Evolutionary conservation across 2,888 invertebrate species (phyloP).

Genomic region (Gari tellinella): DNA sequence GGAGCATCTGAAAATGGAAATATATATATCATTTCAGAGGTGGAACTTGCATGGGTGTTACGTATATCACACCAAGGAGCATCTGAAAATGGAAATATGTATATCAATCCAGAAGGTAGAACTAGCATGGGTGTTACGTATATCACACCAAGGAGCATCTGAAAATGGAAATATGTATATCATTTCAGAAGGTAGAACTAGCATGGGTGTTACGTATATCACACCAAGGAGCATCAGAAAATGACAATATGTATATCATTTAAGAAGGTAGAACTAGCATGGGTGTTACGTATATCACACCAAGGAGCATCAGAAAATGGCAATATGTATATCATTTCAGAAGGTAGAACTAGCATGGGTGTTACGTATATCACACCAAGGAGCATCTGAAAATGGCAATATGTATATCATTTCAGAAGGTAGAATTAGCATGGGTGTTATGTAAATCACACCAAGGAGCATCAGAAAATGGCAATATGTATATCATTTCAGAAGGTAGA

Average conservation of each 20-base stretch:
- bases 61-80: conserved; percentile 88
- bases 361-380: conserved; percentile 89
- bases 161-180: conserved; percentile 87
- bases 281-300: conserved; percentile 91
- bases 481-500: conserved; percentile 88
- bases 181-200: conserved; percentile 88
- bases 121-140: conserved; percentile 94
- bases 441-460: conserved; percentile 88
- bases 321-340: too few species aligned
- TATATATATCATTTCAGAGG: conserved; percentile 91
- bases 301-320: conserved; percentile 80
- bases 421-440: conserved; percentile 91
- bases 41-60: conserved; percentile 91
- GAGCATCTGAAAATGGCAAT: conserved; percentile 81
- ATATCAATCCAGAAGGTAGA: conserved; percentile 90
- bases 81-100: conserved; percentile 82
- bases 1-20: conserved; percentile 78
- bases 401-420: too few species aligned
- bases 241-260: conserved; percentile 87
- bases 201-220: conserved; percentile 94
- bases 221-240: conserved; percentile 83
- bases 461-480: too few species aligned
- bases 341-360: conserved; percentile 91
- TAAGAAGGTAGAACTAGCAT: conserved; percentile 91
- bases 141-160: conserved; percentile 86